Evolutionary conservation across 2,888 invertebrate genomes (phyloP).

Genomic region (Dyspetes luteomarginatus): DNA sequence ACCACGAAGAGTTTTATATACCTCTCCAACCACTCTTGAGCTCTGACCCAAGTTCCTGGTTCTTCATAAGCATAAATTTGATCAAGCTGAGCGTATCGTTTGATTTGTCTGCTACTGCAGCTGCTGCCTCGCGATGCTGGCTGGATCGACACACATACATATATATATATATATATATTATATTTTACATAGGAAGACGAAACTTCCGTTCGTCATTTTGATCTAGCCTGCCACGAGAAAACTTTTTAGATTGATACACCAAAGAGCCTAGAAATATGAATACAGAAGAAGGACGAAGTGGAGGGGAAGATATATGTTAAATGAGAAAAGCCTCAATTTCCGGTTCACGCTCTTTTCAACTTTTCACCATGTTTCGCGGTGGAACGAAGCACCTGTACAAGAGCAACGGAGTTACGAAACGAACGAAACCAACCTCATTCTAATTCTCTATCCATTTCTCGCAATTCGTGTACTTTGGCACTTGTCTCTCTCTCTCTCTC

Average conservation of each 20-base stretch:
- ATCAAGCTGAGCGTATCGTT: slow-evolving; percentile 34
- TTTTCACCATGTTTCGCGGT: slow-evolving; percentile 32
- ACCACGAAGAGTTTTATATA: background rate
- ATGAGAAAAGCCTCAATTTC: slow-evolving; percentile 6
- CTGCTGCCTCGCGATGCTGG: background rate
- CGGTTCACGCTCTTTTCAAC: slow-evolving; percentile 29
- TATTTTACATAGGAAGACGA: background rate
- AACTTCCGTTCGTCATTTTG: background rate
- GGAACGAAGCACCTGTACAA: background rate
- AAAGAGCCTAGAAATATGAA: background rate
- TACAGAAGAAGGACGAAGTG: background rate
- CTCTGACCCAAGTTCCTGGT: slow-evolving; percentile 44
- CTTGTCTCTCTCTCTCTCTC: background rate
- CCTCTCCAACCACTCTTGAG: background rate
- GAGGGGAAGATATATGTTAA: background rate
- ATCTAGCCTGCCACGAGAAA: background rate
- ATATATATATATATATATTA: no score
- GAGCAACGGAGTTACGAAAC: background rate
- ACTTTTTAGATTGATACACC: background rate
- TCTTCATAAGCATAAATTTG: slow-evolving; percentile 60
- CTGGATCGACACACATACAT: background rate
- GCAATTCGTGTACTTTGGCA: slow-evolving; percentile 31
- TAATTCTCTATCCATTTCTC: slow-evolving; percentile 3
- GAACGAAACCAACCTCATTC: background rate
- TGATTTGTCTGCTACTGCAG: slow-evolving; percentile 2